These are phyloP conservation scores for Saguinus imperator DNA, from an alignment of 2,113 vertebrate species.

Conservation along the genomic window DNA sequence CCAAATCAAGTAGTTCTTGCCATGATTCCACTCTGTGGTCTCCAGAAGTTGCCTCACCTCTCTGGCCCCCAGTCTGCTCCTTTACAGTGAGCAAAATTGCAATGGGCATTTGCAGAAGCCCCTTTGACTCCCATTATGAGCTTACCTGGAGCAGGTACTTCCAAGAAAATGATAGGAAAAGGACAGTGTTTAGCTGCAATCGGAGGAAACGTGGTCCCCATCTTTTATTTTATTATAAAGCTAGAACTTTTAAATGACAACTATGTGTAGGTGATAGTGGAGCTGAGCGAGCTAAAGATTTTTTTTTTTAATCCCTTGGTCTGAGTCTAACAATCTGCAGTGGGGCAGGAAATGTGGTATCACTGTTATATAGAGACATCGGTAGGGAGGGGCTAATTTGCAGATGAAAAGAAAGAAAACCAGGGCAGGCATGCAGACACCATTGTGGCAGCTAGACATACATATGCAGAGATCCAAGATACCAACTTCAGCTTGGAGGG, in stretches of 20 bases:
- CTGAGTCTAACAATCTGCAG: not conserved
- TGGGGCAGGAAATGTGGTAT: not conserved
- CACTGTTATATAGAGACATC: not conserved
- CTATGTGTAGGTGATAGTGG: not conserved
- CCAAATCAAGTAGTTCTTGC: not conserved
- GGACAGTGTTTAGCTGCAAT: no score
- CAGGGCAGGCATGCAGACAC: not conserved
- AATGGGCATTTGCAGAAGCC: not conserved
- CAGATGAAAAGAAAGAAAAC: not conserved
- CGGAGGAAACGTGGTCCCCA: no score
- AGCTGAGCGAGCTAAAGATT: not conserved
- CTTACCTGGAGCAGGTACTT: not conserved
- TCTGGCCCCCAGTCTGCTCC: not conserved
- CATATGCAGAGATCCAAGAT: not conserved
- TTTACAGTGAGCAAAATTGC: not conserved
- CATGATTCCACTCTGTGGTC: rapidly evolving
- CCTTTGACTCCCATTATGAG: rapidly evolving
- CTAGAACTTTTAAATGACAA: no score
- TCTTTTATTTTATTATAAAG: no score
- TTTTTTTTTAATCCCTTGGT: not conserved
- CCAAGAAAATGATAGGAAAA: not conserved
- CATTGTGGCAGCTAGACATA: not conserved
- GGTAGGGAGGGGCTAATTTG: not conserved
- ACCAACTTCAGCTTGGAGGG: not conserved
- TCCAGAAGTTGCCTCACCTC: not conserved